A percentile compares a stretch with the other conserved stretches of the same genome.
Conservation (phyloP, 2,888 invertebrate genomes). For the Malthinus seriepunctatus region DNA sequence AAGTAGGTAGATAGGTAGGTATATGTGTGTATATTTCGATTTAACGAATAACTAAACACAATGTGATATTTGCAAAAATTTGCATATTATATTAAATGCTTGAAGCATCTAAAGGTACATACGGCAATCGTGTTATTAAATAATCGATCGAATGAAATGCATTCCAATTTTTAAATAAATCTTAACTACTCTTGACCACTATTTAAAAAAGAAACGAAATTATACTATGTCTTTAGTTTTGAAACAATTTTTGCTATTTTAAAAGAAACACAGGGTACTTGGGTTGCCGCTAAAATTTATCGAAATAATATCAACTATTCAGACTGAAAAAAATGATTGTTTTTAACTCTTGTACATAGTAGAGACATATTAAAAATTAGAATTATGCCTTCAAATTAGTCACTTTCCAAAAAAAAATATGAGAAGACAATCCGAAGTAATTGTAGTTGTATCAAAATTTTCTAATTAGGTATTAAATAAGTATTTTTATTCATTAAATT, state of each 20-base stretch:
- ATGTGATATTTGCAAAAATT: constrained; percentile 29
- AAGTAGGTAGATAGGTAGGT: constrained; percentile 6
- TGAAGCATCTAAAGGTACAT: constrained; percentile 1
- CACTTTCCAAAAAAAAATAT: neutral
- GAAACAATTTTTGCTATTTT: neutral
- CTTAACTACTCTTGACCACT: no score
- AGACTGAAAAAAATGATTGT: neutral
- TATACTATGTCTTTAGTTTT: no score
- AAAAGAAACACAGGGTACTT: constrained; percentile 1
- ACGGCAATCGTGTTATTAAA: neutral
- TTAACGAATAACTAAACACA: constrained; percentile 24
- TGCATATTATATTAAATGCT: constrained; percentile 13
- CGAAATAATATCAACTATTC: constrained; percentile 7
- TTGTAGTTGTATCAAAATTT: neutral
- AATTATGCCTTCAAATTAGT: constrained; percentile 1
- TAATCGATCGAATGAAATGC: no score
- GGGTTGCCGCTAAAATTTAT: constrained; percentile 5
- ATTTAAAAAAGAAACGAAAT: no score
- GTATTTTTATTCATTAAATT: no score
- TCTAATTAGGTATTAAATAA: no score
- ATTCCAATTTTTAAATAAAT: no score
- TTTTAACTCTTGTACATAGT: constrained; percentile 1
- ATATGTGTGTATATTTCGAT: constrained; percentile 20
- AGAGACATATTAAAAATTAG: neutral
- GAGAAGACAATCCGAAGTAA: constrained; percentile 4